Evolutionary conservation across 2,113 vertebrate genomes (phyloP).

Genomic region (Nematolebias whitei): DNA sequence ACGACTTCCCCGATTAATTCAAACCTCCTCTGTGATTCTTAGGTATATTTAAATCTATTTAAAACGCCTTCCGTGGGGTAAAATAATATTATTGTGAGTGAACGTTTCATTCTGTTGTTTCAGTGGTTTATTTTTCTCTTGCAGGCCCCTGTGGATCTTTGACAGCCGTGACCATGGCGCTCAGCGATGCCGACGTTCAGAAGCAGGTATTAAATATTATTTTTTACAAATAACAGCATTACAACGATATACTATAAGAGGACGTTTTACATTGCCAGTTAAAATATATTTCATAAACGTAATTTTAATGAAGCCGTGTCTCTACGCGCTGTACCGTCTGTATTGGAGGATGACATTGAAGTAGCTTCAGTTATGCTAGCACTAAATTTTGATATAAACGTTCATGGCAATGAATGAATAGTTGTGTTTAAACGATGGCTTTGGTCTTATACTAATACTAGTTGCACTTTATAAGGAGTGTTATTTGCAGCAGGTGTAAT

Average conservation of each 20-base stretch:
- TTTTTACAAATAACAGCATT: conserved; percentile 12
- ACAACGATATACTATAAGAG: fast-evolving
- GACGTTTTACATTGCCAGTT: fast-evolving
- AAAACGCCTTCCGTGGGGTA: fast-evolving
- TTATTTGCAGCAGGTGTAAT: neutral
- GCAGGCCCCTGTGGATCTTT: conserved; percentile 53
- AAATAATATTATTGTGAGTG: fast-evolving
- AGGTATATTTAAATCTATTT: conserved; percentile 30
- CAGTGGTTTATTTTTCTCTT: neutral
- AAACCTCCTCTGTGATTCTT: conserved; percentile 27
- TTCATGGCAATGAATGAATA: no score
- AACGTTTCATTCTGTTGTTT: fast-evolving
- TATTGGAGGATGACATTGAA: conserved; percentile 58
- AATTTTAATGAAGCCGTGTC: no score
- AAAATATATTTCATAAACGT: no score
- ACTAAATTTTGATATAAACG: neutral
- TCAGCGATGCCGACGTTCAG: conserved; percentile 97
- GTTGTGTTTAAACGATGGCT: neutral
- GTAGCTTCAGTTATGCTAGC: conserved; percentile 27
- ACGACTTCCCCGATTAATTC: conserved; percentile 69
- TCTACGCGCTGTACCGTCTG: neutral
- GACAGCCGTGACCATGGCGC: conserved; percentile 84
- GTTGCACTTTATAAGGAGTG: neutral
- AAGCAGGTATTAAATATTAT: conserved; percentile 87
- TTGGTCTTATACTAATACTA: fast-evolving